These are phyloP conservation scores for Ispidina lecontei DNA, from an alignment of 2,797 vertebrate species.

Conservation along the genomic window DNA sequence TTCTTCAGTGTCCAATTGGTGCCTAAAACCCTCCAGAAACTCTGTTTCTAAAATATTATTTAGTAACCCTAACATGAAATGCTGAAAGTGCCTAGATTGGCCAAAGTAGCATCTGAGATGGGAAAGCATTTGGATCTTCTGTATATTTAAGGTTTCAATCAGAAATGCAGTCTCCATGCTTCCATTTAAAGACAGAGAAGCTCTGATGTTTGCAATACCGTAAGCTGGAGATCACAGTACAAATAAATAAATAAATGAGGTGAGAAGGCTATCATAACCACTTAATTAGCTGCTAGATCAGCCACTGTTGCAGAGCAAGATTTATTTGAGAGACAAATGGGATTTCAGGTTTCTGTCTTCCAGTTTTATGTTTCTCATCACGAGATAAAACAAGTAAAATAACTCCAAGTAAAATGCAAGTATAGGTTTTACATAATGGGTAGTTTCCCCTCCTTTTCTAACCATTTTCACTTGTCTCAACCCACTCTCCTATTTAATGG, in stretches of 20 bases:
- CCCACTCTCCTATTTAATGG: not conserved
- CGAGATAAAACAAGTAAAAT: constrained; percentile 54
- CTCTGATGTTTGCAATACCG: not conserved
- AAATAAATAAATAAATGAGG: not conserved
- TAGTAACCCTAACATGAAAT: not conserved
- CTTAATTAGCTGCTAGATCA: constrained; percentile 65
- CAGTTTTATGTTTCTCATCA: constrained; percentile 50
- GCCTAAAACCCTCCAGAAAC: not conserved
- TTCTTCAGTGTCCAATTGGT: not conserved
- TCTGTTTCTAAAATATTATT: not conserved
- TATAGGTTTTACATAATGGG: not conserved
- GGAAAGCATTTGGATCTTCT: not conserved
- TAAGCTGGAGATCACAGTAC: not conserved
- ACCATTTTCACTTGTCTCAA: not conserved
- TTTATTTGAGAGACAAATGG: constrained; percentile 53
- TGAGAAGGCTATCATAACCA: constrained; percentile 22
- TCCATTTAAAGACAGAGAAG: not conserved
- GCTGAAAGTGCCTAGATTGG: not conserved
- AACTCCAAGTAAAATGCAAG: constrained; percentile 38
- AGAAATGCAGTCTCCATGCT: not conserved
- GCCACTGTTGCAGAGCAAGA: constrained; percentile 29
- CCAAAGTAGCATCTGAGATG: not conserved
- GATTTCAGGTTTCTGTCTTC: constrained; percentile 43
- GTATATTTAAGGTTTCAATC: constrained; percentile 28
- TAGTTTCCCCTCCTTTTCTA: not conserved